These are phyloP conservation scores for Varanus komodoensis DNA, from an alignment of 2,113 vertebrate genomes.

Conservation along the genomic window DNA sequence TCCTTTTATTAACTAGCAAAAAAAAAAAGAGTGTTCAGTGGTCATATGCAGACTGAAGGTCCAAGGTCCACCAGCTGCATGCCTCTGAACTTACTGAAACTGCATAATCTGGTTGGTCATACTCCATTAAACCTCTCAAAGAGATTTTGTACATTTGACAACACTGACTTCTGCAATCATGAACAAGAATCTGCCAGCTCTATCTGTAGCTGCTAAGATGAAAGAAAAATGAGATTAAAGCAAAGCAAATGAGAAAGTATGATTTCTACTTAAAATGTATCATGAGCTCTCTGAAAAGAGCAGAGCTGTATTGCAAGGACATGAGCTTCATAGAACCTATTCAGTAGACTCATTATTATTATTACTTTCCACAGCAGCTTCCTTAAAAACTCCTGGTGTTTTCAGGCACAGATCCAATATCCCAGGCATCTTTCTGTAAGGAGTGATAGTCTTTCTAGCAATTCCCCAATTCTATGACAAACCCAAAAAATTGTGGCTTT, in stretches of 20 bases:
- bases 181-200: neutral
- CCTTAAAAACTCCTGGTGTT: neutral
- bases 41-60: neutral
- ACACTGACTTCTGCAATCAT: neutral
- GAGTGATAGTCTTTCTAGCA: neutral
- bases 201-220: neutral
- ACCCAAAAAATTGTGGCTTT: neutral
- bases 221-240: neutral
- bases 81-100: neutral
- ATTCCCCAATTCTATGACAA: neutral
- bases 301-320: neutral
- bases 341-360: neutral
- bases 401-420: neutral
- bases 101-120: neutral
- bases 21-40: neutral
- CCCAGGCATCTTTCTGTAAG: neutral
- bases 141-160: neutral
- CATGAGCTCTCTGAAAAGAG: neutral
- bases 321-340: neutral
- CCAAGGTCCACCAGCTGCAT: neutral
- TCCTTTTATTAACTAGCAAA: neutral
- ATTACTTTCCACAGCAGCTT: neutral
- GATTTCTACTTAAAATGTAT: neutral
- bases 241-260: fast-evolving
- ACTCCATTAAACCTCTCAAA: neutral